Percentiles rank a stretch among this genome's conserved stretches.
Evolutionary conservation across 35 echinoderm and acorn worm genomes (phyloP).

Genomic region (Apostichopus californicus): DNA sequence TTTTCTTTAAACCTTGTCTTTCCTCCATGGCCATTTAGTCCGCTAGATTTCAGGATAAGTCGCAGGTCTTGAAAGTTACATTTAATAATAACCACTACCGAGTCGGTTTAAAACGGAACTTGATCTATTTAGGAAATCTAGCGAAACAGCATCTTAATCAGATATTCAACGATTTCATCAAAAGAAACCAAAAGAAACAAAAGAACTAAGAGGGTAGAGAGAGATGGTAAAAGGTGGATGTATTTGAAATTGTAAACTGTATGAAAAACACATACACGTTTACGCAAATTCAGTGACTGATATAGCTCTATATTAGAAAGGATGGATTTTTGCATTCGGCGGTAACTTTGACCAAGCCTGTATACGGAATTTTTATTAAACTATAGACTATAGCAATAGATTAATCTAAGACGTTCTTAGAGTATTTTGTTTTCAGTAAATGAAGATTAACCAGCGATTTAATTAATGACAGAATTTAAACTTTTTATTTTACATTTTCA

Average conservation of each 20-base stretch:
- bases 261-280: background rate
- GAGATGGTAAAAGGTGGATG: background rate
- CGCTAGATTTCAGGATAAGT: constrained; percentile 8
- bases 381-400: too few species aligned
- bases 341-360: too few species aligned
- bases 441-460: too few species aligned
- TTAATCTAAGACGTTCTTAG: too few species aligned
- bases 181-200: background rate
- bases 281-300: background rate
- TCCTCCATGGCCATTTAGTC: too few species aligned
- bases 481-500: too few species aligned
- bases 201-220: background rate
- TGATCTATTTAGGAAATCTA: background rate
- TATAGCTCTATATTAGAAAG: too few species aligned
- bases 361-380: too few species aligned
- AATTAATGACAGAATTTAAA: too few species aligned
- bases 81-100: too few species aligned
- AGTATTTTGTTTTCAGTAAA: too few species aligned
- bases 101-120: background rate
- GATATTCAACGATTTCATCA: background rate
- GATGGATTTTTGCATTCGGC: too few species aligned
- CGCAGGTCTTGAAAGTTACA: background rate
- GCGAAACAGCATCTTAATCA: background rate
- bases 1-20: background rate
- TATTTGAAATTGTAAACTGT: background rate